Conservation (phyloP, 2,888 invertebrate species). For the Cremastinae sp. region DNA sequence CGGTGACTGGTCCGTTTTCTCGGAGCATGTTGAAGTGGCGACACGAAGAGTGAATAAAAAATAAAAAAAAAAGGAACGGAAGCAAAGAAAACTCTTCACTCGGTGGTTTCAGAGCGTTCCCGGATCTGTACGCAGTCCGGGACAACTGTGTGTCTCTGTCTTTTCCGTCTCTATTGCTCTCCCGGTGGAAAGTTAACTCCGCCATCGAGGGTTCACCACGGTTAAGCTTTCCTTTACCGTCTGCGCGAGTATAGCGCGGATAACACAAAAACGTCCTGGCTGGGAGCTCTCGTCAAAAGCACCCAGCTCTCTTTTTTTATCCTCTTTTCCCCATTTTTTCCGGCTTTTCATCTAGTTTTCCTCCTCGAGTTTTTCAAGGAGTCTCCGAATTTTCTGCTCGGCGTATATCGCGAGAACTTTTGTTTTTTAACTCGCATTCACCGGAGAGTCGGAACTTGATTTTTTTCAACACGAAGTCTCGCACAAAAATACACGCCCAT, state of each 20-base stretch:
- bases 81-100: too few relatives aligned
- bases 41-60: constrained; percentile 17
- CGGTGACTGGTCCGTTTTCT: constrained; percentile 27
- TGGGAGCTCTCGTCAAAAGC: constrained; percentile 16
- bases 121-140: constrained; percentile 12
- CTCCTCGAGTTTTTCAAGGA: neutral
- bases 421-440: neutral
- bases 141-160: too few relatives aligned
- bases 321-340: neutral
- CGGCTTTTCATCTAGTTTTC: neutral
- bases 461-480: neutral
- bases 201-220: constrained; percentile 21
- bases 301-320: constrained; percentile 16
- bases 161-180: constrained; percentile 18
- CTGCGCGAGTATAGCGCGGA: neutral
- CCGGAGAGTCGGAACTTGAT: neutral
- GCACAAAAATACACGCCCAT: too few relatives aligned
- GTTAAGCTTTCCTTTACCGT: constrained; percentile 33
- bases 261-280: neutral
- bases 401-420: neutral
- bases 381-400: constrained; percentile 9
- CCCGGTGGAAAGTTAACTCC: constrained; percentile 23
- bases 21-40: constrained; percentile 21
- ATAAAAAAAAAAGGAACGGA: too few relatives aligned
- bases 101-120: constrained; percentile 15